Conservation (phyloP, 37 sponge, comb jelly and placozoan genomes). For the Beroe ovata region DNA sequence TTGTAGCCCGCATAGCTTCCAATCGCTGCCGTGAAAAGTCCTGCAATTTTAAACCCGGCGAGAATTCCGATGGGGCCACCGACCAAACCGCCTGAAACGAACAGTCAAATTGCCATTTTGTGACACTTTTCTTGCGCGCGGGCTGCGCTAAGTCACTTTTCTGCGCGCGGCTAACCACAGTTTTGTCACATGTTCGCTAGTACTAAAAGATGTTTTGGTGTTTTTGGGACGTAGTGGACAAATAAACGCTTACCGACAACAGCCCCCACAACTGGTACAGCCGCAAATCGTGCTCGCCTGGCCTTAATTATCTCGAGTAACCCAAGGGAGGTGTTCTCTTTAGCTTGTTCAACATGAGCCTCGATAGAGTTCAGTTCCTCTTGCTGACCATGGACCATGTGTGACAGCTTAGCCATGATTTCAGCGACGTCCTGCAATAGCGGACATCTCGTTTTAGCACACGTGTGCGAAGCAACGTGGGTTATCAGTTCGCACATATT, state of each 20-base stretch:
- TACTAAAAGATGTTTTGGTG: too few relatives aligned
- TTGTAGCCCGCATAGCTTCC: conserved; percentile 46
- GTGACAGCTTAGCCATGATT: conserved; percentile 20
- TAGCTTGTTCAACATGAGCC: conserved; percentile 1
- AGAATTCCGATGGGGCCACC: conserved; percentile 36
- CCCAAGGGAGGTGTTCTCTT: background rate
- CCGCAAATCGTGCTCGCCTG: conserved; percentile 10
- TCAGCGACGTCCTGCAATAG: conserved; percentile 61
- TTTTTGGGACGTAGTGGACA: too few relatives aligned
- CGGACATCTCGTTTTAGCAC: too few relatives aligned
- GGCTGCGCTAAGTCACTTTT: too few relatives aligned
- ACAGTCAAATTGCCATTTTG: too few relatives aligned
- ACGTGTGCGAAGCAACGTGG: too few relatives aligned
- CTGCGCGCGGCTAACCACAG: too few relatives aligned
- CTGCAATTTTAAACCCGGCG: conserved; percentile 45
- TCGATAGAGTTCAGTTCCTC: conserved; percentile 16
- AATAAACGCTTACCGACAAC: too few relatives aligned
- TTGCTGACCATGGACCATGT: background rate
- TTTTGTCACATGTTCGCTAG: too few relatives aligned
- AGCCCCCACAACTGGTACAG: conserved; percentile 40
- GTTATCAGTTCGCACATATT: too few relatives aligned
- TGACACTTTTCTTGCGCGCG: too few relatives aligned
- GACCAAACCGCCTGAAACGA: conserved; percentile 24
- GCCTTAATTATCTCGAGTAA: conserved; percentile 42
- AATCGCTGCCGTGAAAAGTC: conserved; percentile 2